Conservation (phyloP, 1,140 invertebrate genomes). For the Lanistes nyassanus region DNA sequence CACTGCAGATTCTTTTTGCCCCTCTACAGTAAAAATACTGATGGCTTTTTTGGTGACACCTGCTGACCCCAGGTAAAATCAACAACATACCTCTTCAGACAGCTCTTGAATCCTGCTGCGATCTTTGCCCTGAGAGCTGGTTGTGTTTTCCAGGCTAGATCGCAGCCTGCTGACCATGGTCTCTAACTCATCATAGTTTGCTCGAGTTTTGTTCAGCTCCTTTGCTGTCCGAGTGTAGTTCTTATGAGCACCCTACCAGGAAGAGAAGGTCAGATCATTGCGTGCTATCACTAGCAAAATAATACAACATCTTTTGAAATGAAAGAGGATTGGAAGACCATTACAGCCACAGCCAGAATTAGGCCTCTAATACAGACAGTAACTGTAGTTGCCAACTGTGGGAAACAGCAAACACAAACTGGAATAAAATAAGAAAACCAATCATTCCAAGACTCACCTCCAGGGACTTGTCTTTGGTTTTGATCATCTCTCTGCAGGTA, state of each 20-base stretch:
- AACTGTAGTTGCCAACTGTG: no score
- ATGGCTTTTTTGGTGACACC: no score
- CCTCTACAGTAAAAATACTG: no score
- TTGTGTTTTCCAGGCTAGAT: conserved; percentile 51
- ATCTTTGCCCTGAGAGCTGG: conserved; percentile 51
- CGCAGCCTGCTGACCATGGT: conserved; percentile 48
- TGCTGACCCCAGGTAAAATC: background rate
- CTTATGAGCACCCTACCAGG: conserved; percentile 55
- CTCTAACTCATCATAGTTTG: conserved; percentile 55
- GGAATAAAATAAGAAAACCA: background rate
- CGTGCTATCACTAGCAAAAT: background rate
- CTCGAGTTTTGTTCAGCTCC: conserved; percentile 55
- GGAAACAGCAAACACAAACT: background rate
- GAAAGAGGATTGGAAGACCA: background rate
- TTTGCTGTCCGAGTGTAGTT: conserved; percentile 57
- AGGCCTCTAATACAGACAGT: no score
- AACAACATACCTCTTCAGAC: conserved; percentile 52
- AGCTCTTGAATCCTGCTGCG: conserved; percentile 54
- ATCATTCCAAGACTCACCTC: conserved; percentile 44
- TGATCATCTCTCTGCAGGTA: conserved; percentile 57
- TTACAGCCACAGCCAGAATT: no score
- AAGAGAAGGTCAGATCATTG: background rate
- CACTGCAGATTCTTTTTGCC: no score
- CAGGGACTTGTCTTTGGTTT: conserved; percentile 61
- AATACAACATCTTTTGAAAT: background rate